These are phyloP conservation scores for Ctenopoma multispine DNA, from an alignment of 2,797 vertebrate species.

Conservation along the genomic window DNA sequence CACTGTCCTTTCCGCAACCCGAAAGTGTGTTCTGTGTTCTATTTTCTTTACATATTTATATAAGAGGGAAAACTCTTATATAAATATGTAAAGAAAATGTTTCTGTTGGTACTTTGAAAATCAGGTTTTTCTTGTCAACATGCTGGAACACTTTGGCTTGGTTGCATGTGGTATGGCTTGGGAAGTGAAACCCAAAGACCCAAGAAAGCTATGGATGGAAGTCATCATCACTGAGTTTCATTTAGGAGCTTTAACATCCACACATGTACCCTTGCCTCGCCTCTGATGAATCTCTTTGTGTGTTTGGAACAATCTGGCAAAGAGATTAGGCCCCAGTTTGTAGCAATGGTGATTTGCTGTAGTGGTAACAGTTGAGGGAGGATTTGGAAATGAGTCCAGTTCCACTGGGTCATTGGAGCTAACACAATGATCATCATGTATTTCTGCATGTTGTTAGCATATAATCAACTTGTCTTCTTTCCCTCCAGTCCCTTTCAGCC, in stretches of 20 bases:
- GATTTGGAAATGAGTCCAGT: constrained; percentile 23
- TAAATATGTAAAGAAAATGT: constrained; percentile 37
- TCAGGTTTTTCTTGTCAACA: constrained; percentile 48
- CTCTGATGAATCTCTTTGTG: constrained; percentile 50
- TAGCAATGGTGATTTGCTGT: constrained; percentile 9
- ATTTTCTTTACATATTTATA: too few species aligned
- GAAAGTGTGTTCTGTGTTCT: constrained; percentile 68
- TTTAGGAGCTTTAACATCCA: constrained; percentile 52
- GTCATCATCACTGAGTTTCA: constrained; percentile 58
- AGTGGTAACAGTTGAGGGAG: neutral
- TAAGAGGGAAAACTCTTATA: too few species aligned
- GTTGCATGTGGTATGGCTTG: constrained; percentile 49
- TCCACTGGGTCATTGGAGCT: constrained; percentile 19
- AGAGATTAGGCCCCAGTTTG: constrained; percentile 47
- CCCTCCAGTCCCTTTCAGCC: constrained; percentile 44
- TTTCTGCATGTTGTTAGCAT: constrained; percentile 56
- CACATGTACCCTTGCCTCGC: constrained; percentile 11
- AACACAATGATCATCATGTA: constrained; percentile 28
- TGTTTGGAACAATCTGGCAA: constrained; percentile 21
- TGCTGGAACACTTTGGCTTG: constrained; percentile 58
- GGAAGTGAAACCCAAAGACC: constrained; percentile 47
- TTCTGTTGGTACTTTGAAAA: constrained; percentile 38
- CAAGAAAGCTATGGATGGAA: constrained; percentile 64
- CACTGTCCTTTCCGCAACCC: constrained; percentile 82
- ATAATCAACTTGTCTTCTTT: constrained; percentile 36